Percentiles rank a stretch among this genome's conserved stretches.
These are phyloP conservation scores for Eretmocerus hayati DNA, from an alignment of 2,888 invertebrate species.

Conservation along the genomic window DNA sequence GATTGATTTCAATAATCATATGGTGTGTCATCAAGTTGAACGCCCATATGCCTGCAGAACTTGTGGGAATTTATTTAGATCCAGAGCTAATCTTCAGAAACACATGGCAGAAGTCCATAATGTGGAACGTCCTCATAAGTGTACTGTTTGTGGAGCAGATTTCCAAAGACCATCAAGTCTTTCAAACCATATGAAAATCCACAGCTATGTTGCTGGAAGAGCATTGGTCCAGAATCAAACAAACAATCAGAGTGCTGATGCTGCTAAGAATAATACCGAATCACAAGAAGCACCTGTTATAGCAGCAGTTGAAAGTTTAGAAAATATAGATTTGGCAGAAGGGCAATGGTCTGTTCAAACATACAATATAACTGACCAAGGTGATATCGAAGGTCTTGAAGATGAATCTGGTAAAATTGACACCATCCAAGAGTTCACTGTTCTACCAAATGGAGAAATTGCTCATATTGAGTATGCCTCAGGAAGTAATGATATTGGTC, in stretches of 20 bases:
- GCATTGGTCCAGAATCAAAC: slow-evolving; percentile 37
- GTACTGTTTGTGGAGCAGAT: slow-evolving; percentile 47
- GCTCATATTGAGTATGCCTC: slow-evolving; percentile 36
- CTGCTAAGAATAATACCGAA: slow-evolving; percentile 24
- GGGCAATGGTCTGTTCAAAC: slow-evolving; percentile 38
- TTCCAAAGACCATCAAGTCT: slow-evolving; percentile 49
- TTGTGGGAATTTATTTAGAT: slow-evolving; percentile 44
- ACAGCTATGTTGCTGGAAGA: slow-evolving; percentile 46
- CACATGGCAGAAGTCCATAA: slow-evolving; percentile 41
- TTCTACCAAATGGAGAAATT: slow-evolving; percentile 40
- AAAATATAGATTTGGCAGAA: slow-evolving; percentile 34
- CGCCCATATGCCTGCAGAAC: slow-evolving; percentile 46
- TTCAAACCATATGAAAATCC: slow-evolving; percentile 51
- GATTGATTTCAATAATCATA: slow-evolving; percentile 47
- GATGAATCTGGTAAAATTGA: slow-evolving; percentile 31
- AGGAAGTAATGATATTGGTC: slow-evolving; percentile 20
- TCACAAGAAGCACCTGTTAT: slow-evolving; percentile 23
- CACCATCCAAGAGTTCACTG: slow-evolving; percentile 38
- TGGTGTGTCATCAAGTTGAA: slow-evolving; percentile 49
- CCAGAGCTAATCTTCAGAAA: slow-evolving; percentile 39
- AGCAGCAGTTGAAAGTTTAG: slow-evolving; percentile 29
- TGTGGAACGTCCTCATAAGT: slow-evolving; percentile 38
- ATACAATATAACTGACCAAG: slow-evolving; percentile 33
- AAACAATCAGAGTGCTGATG: slow-evolving; percentile 26
- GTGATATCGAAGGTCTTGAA: slow-evolving; percentile 2